A percentile compares a stretch with the other conserved stretches of the same genome.
phyloP scores from a whole-genome alignment of 1,140 invertebrate genomes.

The Eueides isabella region DNA sequence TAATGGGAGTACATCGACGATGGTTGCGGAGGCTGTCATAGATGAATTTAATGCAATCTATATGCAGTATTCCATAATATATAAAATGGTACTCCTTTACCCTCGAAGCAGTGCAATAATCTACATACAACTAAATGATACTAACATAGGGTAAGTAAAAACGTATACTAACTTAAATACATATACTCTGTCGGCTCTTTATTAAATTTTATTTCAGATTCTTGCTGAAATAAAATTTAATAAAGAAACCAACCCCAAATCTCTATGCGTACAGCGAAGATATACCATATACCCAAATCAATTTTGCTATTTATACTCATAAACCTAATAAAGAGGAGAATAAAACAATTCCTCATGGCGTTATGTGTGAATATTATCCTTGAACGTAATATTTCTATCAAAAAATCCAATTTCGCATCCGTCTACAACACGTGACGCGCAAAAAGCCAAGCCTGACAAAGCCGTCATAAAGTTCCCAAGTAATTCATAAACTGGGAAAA shows the following conservation, averaged over 20 bases:
- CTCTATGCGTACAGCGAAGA: not conserved
- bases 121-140: no score
- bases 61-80: no score
- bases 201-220: no score
- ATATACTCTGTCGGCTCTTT: no score
- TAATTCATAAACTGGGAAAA: constrained; percentile 74
- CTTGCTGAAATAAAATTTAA: no score
- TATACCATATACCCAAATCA: not conserved
- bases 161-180: no score
- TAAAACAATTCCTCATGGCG: constrained; percentile 6
- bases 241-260: not conserved
- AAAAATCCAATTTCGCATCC: constrained; percentile 78
- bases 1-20: no score
- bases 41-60: no score
- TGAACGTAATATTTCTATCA: constrained; percentile 60
- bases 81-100: no score
- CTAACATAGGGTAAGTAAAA: no score
- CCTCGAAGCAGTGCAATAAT: no score
- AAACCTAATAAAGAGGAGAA: not conserved
- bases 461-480: constrained; percentile 74
- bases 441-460: constrained; percentile 68
- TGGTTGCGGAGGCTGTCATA: no score
- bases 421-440: constrained; percentile 74
- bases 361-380: constrained; percentile 40
- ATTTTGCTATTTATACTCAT: not conserved